phyloP scores from a whole-genome alignment of 53 echinoderm and acorn worm species.

The Echinarachnius parma region DNA sequence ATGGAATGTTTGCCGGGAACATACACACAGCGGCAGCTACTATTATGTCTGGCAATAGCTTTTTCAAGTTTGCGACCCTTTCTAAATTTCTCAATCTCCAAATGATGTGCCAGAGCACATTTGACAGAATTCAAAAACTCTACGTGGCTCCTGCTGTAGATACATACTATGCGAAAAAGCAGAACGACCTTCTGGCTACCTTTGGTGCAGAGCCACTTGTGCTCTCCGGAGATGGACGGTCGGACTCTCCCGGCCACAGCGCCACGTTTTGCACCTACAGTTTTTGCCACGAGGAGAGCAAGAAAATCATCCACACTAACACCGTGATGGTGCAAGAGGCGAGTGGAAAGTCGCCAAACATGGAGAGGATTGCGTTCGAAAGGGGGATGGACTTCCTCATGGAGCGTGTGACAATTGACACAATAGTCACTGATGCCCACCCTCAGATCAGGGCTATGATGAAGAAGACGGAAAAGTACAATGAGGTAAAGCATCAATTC shows the following conservation, averaged over 20 bases:
- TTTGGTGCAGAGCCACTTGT: slow-evolving; percentile 11
- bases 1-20: slow-evolving; percentile 15
- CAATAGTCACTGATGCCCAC: neutral
- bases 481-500: neutral
- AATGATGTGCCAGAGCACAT: slow-evolving; percentile 1
- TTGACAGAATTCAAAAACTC: slow-evolving; percentile 16
- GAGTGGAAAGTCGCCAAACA: slow-evolving; percentile 1
- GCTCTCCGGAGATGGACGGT: slow-evolving; percentile 35
- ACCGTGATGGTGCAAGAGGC: slow-evolving; percentile 15
- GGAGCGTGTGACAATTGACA: neutral
- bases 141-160: slow-evolving; percentile 40
- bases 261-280: slow-evolving; percentile 23
- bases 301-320: neutral
- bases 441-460: neutral
- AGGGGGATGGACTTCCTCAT: slow-evolving; percentile 1
- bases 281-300: slow-evolving; percentile 16
- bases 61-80: slow-evolving; percentile 7
- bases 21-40: neutral
- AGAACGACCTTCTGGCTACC: neutral
- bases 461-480: neutral
- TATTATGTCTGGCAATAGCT: slow-evolving; percentile 1
- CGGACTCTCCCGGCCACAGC: slow-evolving; percentile 38
- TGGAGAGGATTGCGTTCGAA: slow-evolving; percentile 1
- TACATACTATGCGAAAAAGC: slow-evolving; percentile 4
- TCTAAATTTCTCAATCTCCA: neutral